Evolutionary conservation across 2,797 vertebrate genomes (phyloP).

Genomic region (Petrocephalus sullivani): DNA sequence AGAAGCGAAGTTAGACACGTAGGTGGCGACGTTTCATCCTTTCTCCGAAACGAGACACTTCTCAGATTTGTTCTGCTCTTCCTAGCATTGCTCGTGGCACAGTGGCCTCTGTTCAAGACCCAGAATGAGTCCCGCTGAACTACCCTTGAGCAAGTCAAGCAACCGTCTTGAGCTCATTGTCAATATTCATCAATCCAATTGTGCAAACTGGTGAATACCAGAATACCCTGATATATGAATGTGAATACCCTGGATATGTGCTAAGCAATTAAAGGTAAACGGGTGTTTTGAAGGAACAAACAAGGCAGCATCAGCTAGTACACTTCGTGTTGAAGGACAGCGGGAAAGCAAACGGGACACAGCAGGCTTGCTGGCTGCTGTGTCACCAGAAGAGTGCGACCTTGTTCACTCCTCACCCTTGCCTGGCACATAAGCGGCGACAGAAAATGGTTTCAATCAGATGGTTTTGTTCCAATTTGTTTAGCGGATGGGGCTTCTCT

Average conservation of each 20-base stretch:
- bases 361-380: neutral
- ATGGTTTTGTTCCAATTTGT: conserved; percentile 12
- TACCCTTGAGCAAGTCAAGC: neutral
- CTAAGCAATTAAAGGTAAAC: neutral
- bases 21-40: neutral
- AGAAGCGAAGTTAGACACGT: conserved; percentile 6
- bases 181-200: neutral
- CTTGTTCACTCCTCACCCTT: neutral
- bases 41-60: neutral
- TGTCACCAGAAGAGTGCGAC: neutral
- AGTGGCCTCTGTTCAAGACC: neutral
- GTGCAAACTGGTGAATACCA: neutral
- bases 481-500: neutral
- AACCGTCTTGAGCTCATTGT: neutral
- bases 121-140: neutral
- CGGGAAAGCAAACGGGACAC: neutral
- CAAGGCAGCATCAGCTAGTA: neutral
- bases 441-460: conserved; percentile 10
- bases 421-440: neutral
- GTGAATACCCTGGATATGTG: neutral
- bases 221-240: neutral
- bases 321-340: neutral
- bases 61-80: neutral
- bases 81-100: neutral
- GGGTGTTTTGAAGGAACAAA: neutral